A percentile compares a stretch with the other conserved stretches of the same genome.
These are phyloP conservation scores for Litoditis marina DNA, from an alignment of 2,888 invertebrate genomes.

Conservation along the genomic window DNA sequence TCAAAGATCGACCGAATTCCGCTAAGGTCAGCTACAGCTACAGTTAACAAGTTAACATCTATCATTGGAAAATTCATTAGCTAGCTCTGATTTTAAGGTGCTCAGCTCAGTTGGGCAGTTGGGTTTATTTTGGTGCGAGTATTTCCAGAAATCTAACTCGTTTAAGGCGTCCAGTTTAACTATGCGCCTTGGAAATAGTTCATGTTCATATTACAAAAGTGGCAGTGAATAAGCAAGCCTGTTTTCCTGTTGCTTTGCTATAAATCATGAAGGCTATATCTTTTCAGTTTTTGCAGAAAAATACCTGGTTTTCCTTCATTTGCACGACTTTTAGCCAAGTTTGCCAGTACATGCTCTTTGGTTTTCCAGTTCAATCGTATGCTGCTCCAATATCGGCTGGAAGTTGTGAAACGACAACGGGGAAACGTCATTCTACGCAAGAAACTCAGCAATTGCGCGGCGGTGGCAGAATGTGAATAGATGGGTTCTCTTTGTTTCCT, in stretches of 20 bases:
- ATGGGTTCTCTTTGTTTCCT: too few species aligned
- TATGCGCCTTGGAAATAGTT: slow-evolving; percentile 1
- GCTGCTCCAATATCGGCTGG: slow-evolving; percentile 41
- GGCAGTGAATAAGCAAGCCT: too few species aligned
- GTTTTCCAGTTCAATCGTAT: slow-evolving; percentile 37
- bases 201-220: too few species aligned
- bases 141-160: neutral
- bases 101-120: too few species aligned
- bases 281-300: neutral
- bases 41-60: neutral
- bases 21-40: slow-evolving; percentile 22
- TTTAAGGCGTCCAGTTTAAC: too few species aligned
- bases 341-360: neutral
- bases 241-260: too few species aligned
- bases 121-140: too few species aligned
- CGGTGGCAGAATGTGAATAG: slow-evolving; percentile 9
- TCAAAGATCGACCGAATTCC: slow-evolving; percentile 30
- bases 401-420: slow-evolving; percentile 36
- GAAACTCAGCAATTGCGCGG: slow-evolving; percentile 18
- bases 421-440: slow-evolving; percentile 30
- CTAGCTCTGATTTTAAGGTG: too few species aligned
- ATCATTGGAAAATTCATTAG: too few species aligned
- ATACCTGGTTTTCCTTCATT: neutral
- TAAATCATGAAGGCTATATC: too few species aligned
- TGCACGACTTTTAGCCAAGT: neutral